Conservation (phyloP, 1,140 invertebrate genomes). For the Formica exsecta region DNA sequence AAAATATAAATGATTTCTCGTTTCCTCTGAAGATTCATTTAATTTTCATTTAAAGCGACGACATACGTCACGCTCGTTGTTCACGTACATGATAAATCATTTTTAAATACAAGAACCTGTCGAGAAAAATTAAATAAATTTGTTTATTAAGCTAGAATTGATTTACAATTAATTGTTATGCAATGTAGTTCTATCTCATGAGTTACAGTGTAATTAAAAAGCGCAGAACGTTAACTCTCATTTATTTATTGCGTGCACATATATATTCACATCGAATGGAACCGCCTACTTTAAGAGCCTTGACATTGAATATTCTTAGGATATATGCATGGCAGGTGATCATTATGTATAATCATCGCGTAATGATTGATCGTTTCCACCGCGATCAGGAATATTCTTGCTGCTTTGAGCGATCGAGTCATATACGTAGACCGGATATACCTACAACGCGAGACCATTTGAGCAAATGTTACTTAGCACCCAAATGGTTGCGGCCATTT, state of each 20-base stretch:
- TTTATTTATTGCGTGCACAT: conserved; percentile 26
- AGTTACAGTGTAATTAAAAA: conserved; percentile 32
- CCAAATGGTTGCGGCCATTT: conserved; percentile 15
- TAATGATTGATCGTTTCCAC: conserved; percentile 42
- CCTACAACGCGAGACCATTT: conserved; percentile 9
- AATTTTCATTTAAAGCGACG: not conserved
- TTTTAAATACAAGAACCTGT: not conserved
- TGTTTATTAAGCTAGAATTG: not conserved
- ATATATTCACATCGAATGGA: conserved; percentile 26
- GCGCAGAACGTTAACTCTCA: not conserved
- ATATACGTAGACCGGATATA: conserved; percentile 11
- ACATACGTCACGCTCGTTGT: not conserved
- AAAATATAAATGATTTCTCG: not conserved
- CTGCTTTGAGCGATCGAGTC: conserved; percentile 8
- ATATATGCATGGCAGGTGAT: conserved; percentile 13
- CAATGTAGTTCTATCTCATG: not conserved
- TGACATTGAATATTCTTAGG: conserved; percentile 34
- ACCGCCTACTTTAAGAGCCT: conserved; percentile 46
- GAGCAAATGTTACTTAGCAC: conserved; percentile 28
- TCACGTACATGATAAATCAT: not conserved
- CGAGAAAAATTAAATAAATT: not conserved
- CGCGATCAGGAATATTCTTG: conserved; percentile 26
- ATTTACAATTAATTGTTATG: conserved; percentile 2
- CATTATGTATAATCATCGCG: conserved; percentile 44
- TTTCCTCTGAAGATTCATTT: not conserved